Evolutionary conservation across 2,797 vertebrate genomes (phyloP).

Genomic region (Periophthalmus magnuspinnatus): DNA sequence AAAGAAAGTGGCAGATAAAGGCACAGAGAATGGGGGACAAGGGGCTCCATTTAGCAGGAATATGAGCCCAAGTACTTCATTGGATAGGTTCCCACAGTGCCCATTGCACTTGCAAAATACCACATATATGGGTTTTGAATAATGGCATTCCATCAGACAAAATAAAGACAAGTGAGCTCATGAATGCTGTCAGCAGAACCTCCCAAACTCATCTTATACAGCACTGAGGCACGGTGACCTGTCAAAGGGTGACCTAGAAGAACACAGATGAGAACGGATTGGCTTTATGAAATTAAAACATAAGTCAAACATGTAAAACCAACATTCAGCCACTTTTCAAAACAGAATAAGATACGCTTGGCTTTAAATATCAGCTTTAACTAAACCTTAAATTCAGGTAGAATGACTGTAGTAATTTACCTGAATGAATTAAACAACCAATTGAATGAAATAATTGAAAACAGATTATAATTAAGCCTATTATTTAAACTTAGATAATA

Average conservation of each 20-base stretch:
- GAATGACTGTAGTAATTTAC: background rate
- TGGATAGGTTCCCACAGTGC: conserved; percentile 79
- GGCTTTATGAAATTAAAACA: background rate
- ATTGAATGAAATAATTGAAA: too few relatives aligned
- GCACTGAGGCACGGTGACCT: conserved; percentile 1
- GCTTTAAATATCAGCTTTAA: background rate
- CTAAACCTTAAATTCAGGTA: background rate
- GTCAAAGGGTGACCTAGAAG: conserved; percentile 1
- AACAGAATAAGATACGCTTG: background rate
- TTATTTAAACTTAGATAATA: background rate
- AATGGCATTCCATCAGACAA: conserved; percentile 63
- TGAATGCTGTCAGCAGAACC: conserved; percentile 17
- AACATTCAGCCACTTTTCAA: background rate
- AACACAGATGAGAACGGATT: background rate
- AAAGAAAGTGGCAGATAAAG: conserved; percentile 77
- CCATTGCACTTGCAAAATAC: conserved; percentile 57
- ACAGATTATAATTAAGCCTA: background rate
- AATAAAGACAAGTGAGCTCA: conserved; percentile 56
- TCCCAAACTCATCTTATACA: conserved; percentile 8
- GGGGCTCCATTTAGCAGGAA: conserved; percentile 76
- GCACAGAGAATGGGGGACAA: conserved; percentile 75
- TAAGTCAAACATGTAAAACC: background rate
- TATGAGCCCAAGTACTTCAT: conserved; percentile 72
- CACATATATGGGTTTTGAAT: conserved; percentile 57
- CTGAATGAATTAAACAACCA: background rate